phyloP scores from a whole-genome alignment of 2,888 invertebrate species.

The Sthenelais limicola region DNA sequence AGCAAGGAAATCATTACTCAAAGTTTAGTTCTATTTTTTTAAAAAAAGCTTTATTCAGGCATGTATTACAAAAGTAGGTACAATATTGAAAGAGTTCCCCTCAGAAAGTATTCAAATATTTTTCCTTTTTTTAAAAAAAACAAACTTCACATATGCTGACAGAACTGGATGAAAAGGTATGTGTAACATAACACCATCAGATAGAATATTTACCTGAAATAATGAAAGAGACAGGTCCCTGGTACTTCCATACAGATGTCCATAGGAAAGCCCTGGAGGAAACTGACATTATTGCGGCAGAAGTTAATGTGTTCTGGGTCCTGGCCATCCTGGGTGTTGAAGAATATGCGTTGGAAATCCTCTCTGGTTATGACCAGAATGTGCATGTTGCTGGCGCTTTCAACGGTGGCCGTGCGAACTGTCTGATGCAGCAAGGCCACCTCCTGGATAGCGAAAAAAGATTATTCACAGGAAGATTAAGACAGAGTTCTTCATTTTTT shows the following conservation, averaged over 20 bases:
- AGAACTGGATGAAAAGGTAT: too few relatives aligned
- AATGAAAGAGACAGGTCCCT: constrained; percentile 45
- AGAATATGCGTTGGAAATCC: constrained; percentile 50
- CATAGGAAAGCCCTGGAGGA: constrained; percentile 47
- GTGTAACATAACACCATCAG: too few relatives aligned
- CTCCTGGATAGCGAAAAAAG: too few relatives aligned
- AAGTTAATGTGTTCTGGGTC: constrained; percentile 62
- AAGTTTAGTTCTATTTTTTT: too few relatives aligned
- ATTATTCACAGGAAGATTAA: too few relatives aligned
- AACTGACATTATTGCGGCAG: constrained; percentile 53
- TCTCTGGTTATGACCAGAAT: constrained; percentile 47
- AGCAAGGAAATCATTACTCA: too few relatives aligned
- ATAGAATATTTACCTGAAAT: constrained; percentile 48
- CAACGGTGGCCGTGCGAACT: constrained; percentile 47
- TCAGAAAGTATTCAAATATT: too few relatives aligned
- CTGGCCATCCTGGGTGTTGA: constrained; percentile 37
- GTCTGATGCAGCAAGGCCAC: constrained; percentile 48
- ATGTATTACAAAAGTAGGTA: too few relatives aligned
- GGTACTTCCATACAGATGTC: constrained; percentile 32
- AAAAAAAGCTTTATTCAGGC: too few relatives aligned
- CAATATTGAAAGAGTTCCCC: too few relatives aligned
- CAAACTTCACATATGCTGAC: constrained; percentile 2
- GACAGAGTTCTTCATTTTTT: too few relatives aligned
- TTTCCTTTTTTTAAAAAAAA: too few relatives aligned
- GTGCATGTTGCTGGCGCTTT: constrained; percentile 46